A percentile compares a stretch with the other conserved stretches of the same genome.
Evolutionary conservation across 1,140 invertebrate genomes (phyloP).

Genomic region (Drosophila tristis): DNA sequence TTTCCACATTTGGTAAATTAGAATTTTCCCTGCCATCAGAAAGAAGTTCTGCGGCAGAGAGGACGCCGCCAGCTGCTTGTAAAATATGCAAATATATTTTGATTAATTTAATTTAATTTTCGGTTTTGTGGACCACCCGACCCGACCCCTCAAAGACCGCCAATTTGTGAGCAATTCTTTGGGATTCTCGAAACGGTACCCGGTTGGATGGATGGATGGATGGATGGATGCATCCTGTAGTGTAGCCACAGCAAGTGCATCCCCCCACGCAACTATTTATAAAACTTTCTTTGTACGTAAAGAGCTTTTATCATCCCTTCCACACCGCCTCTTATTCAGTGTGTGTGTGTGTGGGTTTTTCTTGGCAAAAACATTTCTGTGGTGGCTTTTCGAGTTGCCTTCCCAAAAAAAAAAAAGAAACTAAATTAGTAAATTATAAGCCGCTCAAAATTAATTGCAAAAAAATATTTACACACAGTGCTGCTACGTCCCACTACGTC

Average conservation of each 20-base stretch:
- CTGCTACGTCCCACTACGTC: slow-evolving; percentile 2
- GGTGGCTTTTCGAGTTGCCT: slow-evolving; percentile 31
- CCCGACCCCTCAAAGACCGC: background rate
- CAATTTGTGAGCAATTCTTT: slow-evolving; percentile 25
- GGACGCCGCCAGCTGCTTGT: slow-evolving; percentile 29
- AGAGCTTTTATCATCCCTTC: slow-evolving; percentile 28
- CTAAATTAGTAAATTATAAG: slow-evolving; percentile 83
- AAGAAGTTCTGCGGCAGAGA: background rate
- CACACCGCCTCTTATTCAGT: background rate
- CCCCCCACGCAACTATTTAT: background rate
- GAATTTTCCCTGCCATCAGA: slow-evolving; percentile 48
- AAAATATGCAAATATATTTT: slow-evolving; percentile 71
- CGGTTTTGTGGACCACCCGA: slow-evolving; percentile 7
- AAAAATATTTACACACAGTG: slow-evolving; percentile 80
- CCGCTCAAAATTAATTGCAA: slow-evolving; percentile 83
- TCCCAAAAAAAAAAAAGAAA: slow-evolving; percentile 50
- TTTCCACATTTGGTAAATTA: slow-evolving; percentile 79
- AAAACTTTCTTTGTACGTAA: slow-evolving; percentile 23
- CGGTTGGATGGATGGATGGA: background rate
- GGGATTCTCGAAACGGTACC: slow-evolving; percentile 2
- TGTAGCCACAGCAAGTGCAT: slow-evolving; percentile 18
- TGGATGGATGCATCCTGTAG: background rate
- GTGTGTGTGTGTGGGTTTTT: slow-evolving; percentile 23
- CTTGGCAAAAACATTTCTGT: slow-evolving; percentile 64
- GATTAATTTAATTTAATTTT: slow-evolving; percentile 76